These are phyloP conservation scores for Nowickia ferox DNA, from an alignment of 2,888 invertebrate species.

Conservation along the genomic window DNA sequence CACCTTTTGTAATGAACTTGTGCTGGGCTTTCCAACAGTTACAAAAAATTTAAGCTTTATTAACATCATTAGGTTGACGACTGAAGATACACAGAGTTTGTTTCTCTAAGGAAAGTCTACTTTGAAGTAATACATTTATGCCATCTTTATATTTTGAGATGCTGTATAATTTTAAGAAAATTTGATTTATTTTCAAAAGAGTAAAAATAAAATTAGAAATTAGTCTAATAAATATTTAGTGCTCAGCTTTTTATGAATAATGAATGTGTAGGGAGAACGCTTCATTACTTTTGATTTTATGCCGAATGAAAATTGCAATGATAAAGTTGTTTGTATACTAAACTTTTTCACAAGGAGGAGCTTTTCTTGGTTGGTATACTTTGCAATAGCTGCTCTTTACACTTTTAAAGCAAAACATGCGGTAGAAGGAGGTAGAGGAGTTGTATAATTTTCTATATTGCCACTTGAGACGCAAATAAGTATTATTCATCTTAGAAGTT, in stretches of 20 bases:
- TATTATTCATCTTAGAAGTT: too few species aligned
- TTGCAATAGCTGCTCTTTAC: too few species aligned
- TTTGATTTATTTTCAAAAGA: slow-evolving; percentile 26
- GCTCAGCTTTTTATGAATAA: slow-evolving; percentile 37
- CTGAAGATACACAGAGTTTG: not conserved
- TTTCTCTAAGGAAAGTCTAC: not conserved
- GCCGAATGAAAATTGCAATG: not conserved
- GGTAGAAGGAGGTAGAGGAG: too few species aligned
- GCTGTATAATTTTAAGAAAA: slow-evolving; percentile 16
- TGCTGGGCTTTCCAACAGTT: not conserved
- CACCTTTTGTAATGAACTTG: slow-evolving; percentile 46
- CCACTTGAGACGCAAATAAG: too few species aligned
- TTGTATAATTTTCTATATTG: too few species aligned
- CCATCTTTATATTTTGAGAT: too few species aligned
- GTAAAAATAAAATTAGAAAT: not conserved
- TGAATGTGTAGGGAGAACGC: slow-evolving; percentile 9
- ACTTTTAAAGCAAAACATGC: too few species aligned
- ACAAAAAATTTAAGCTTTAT: slow-evolving; percentile 53
- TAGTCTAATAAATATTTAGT: slow-evolving; percentile 9
- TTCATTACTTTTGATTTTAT: not conserved
- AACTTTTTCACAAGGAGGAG: too few species aligned
- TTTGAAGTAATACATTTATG: not conserved
- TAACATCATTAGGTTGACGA: slow-evolving; percentile 48
- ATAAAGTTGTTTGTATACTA: too few species aligned
- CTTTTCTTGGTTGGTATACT: too few species aligned